These are phyloP conservation scores for Flexamia atlantica DNA, from an alignment of 2,888 invertebrate species.

Conservation along the genomic window DNA sequence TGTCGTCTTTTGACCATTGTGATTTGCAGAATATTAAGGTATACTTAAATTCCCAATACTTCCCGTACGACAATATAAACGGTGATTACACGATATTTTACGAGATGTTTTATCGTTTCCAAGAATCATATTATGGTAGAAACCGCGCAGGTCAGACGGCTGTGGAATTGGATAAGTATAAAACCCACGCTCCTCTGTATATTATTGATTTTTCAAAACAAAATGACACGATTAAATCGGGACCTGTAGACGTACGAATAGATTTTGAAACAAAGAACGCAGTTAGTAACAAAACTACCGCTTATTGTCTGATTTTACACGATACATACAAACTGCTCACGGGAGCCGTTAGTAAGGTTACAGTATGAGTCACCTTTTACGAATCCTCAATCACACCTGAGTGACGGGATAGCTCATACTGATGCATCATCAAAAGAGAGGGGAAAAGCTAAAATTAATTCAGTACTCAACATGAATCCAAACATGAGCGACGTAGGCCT, in stretches of 20 bases:
- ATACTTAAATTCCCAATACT: conserved; percentile 37
- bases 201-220: conserved; percentile 50
- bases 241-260: too few relatives aligned
- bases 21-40: not conserved
- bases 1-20: conserved; percentile 31
- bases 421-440: too few relatives aligned
- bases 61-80: conserved; percentile 36
- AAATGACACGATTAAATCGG: conserved; percentile 30
- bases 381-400: not conserved
- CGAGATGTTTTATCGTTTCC: conserved; percentile 18
- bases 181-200: not conserved
- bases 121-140: conserved; percentile 6
- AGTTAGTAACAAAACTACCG: too few relatives aligned
- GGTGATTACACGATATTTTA: conserved; percentile 23
- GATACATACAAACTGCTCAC: not conserved
- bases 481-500: too few relatives aligned
- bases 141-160: not conserved
- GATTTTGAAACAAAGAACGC: too few relatives aligned
- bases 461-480: too few relatives aligned
- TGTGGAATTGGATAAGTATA: not conserved
- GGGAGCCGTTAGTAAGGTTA: not conserved
- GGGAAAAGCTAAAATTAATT: too few relatives aligned
- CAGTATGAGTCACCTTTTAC: too few relatives aligned
- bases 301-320: too few relatives aligned
- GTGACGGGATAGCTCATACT: too few relatives aligned